Evolutionary conservation across 2,113 vertebrate species (phyloP).

Genomic region (Oncorhynchus gorbuscha): DNA sequence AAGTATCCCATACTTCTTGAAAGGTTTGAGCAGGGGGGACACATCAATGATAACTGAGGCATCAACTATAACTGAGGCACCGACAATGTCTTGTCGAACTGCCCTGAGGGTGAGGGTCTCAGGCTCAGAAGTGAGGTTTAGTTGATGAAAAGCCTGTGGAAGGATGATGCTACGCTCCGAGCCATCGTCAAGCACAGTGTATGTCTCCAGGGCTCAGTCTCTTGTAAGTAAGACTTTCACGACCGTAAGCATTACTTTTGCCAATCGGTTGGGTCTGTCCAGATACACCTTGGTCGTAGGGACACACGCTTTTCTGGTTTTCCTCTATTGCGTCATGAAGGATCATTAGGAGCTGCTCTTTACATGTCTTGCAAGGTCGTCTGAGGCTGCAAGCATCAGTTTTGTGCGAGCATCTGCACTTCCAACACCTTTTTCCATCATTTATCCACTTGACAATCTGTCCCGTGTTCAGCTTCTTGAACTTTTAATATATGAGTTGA

Average conservation of each 20-base stretch:
- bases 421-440: no score
- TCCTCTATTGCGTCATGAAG: no score
- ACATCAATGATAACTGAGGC: slow-evolving; percentile 3
- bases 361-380: no score
- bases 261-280: slow-evolving; percentile 5
- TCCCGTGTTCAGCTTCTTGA: no score
- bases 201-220: no score
- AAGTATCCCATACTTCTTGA: not conserved
- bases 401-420: no score
- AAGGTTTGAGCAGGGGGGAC: not conserved
- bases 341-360: no score
- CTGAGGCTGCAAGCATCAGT: no score
- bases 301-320: not conserved
- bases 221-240: slow-evolving; percentile 15
- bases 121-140: not conserved
- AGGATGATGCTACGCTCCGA: slow-evolving; percentile 6
- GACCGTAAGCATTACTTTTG: slow-evolving; percentile 14
- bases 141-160: not conserved
- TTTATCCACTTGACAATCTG: no score
- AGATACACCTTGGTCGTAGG: slow-evolving; percentile 1
- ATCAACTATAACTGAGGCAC: slow-evolving; percentile 1
- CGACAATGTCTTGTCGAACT: not conserved
- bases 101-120: not conserved
- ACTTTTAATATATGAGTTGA: no score
- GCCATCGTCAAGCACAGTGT: no score